A percentile compares a stretch with the other conserved stretches of the same genome.
Evolutionary conservation across 2,113 vertebrate genomes (phyloP).

Genomic region (Phyllostomus hastatus): DNA sequence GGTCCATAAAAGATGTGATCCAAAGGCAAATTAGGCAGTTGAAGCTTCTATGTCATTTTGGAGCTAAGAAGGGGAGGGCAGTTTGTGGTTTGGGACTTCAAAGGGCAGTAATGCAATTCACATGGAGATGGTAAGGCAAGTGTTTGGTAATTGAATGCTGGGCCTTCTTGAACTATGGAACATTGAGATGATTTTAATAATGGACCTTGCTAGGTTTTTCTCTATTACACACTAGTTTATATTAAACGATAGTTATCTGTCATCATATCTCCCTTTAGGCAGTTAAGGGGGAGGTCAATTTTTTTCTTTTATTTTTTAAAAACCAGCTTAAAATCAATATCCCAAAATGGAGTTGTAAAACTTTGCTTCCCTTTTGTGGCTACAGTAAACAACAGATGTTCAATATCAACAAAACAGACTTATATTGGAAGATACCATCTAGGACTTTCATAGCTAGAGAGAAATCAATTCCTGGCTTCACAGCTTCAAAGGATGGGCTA

Average conservation of each 20-base stretch:
- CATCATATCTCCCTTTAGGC: too few species aligned
- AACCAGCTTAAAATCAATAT: not conserved
- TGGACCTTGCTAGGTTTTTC: not conserved
- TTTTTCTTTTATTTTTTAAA: not conserved
- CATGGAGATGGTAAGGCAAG: not conserved
- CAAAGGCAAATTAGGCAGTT: not conserved
- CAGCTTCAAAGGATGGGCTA: too few species aligned
- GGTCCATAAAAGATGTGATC: not conserved
- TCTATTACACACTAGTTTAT: not conserved
- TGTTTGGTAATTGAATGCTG: not conserved
- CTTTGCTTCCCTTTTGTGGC: not conserved
- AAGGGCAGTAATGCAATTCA: not conserved
- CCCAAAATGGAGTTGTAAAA: not conserved
- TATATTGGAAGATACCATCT: not conserved
- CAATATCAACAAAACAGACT: not conserved
- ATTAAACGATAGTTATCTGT: too few species aligned
- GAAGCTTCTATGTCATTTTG: not conserved
- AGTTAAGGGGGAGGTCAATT: too few species aligned
- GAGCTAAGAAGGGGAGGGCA: not conserved
- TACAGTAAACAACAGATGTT: not conserved
- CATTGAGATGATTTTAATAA: too few species aligned
- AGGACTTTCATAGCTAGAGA: not conserved
- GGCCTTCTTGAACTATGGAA: too few species aligned
- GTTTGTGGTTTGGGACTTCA: not conserved
- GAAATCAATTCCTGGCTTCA: too few species aligned